Evolutionary conservation across 2,888 invertebrate species (phyloP), one percentile per base, ranked within the genome.

Genomic region (Drosophila mimetica): DNA sequence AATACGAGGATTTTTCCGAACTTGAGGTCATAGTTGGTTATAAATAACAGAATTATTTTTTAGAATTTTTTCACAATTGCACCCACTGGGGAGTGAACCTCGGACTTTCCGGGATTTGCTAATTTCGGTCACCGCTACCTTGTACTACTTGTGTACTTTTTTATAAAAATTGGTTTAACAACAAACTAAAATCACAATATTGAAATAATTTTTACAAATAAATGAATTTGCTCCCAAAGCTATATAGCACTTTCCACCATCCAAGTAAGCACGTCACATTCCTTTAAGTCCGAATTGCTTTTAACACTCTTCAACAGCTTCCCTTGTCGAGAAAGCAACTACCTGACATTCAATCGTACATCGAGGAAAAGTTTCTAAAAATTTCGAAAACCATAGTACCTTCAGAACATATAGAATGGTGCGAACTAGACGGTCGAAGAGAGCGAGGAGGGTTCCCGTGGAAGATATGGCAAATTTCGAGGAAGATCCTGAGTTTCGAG

Each of bases 181-280:
- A n/a, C n/a, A n/a, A n/a, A n/a, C n/a, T n/a, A n/a, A n/a, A n/a
- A n/a, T n/a, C n/a, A n/a, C n/a, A n/a, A n/a, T n/a, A n/a, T n/a
- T n/a, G n/a, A n/a, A n/a, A n/a, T n/a, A n/a, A n/a, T n/a, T n/a
- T n/a, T n/a, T n/a, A n/a, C n/a, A n/a, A n/a, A n/a, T n/a, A n/a
- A n/a, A n/a, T n/a, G n/a, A n/a, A n/a, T n/a, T n/a, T n/a, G n/a
- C n/a, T n/a, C n/a, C n/a, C n/a, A n/a, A n/a, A n/a, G n/a, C n/a
- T n/a, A n/a, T n/a, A n/a, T n/a, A n/a, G n/a, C n/a, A n/a, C 8
- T 8, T 8, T 36, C 18, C 18, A 3, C 2, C 4, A 39, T 18
- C 39, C 14, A 25, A 44, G 42, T 25, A 44, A 9, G 25, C 25
- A 44, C 13, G n/a, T 44, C 14, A 9, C n/a, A 44, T 44, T 44